Base-by-base conservation (phyloP, 1,140 invertebrate species). In the Aphis craccivora region DNA sequence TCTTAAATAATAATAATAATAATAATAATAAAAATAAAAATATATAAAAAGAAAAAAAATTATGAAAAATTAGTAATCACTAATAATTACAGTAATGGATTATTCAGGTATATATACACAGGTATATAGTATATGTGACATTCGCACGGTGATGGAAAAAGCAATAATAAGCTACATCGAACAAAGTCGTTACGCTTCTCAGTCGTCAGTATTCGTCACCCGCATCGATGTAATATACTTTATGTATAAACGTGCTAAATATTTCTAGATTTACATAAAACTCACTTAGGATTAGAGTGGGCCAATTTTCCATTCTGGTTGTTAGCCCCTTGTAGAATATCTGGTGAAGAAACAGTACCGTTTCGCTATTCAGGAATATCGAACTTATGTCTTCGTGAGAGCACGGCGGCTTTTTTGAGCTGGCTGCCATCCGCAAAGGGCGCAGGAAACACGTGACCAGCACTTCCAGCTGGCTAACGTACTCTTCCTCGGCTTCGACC, bases 351-450 rank as follows among this genome's bases (percentile, higher is more conserved):
- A 99, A 99, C 94, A 99, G 96, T 86, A 99, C 97, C 0, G 98
- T 99, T 95, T 99, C 98, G 94, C 97, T 98, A 95, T 99, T 99
- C 53, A 99, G 96, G 95, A 99, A 99, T 94, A 99, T 99, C 55
- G 98, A 99, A 95, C 98, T 99, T 91, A 99, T 98, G 95, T 99
- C 98, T 95, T 99, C 98, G 95, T 99, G 98, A 5, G 97, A 97
- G 95, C 98, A 98, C 0, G 98, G 98, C 11, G 98, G 98, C 95
- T 98, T 98, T 95, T 99, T 99, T 4, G 98, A 98, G 94, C 97
- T 98, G 40, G 98, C 98, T 14, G 98, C 98, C 98, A 99, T 99
- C 95, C 98, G 97, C 95, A 99, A 98, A 9, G 98, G 98, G 87
- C 98, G 96, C 43, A 99, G 95, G 95, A 99, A 99, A 95, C 98